A percentile compares a stretch with the other conserved stretches of the same genome.
Evolutionary conservation across 2,113 vertebrate species (phyloP).

Genomic region (Ondatra zibethicus): DNA sequence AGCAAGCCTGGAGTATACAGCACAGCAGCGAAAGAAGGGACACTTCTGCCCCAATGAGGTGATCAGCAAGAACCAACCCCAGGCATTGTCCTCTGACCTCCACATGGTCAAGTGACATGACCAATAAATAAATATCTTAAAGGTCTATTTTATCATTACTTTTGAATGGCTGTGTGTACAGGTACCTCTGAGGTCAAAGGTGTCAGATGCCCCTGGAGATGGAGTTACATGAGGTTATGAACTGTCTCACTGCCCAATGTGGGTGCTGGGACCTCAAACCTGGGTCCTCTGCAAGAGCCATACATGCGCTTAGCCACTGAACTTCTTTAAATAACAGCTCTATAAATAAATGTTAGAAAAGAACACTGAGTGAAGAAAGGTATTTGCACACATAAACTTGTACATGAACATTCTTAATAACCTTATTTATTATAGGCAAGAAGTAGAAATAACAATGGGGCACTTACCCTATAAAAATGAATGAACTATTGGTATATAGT

Average conservation of each 20-base stretch:
- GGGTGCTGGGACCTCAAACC: neutral
- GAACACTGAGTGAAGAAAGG: neutral
- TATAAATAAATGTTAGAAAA: neutral
- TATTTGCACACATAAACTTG: neutral
- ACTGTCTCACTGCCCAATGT: neutral
- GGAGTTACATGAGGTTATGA: neutral
- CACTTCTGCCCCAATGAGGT: neutral
- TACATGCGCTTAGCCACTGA: neutral
- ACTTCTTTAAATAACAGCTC: neutral
- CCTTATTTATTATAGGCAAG: neutral
- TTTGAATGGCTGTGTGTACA: neutral
- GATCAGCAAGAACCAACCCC: neutral
- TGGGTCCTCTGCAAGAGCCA: neutral
- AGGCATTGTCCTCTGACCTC: neutral
- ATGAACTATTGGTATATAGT: neutral
- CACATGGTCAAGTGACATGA: neutral
- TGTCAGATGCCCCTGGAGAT: neutral
- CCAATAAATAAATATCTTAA: neutral
- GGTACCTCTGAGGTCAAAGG: neutral
- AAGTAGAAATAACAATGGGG: neutral
- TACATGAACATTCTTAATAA: neutral
- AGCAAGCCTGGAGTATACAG: neutral
- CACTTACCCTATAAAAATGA: neutral
- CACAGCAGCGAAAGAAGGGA: neutral
- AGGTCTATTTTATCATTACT: neutral